Base-by-base conservation (phyloP, 2,113 vertebrate genomes). In the Tetrao urogallus region DNA sequence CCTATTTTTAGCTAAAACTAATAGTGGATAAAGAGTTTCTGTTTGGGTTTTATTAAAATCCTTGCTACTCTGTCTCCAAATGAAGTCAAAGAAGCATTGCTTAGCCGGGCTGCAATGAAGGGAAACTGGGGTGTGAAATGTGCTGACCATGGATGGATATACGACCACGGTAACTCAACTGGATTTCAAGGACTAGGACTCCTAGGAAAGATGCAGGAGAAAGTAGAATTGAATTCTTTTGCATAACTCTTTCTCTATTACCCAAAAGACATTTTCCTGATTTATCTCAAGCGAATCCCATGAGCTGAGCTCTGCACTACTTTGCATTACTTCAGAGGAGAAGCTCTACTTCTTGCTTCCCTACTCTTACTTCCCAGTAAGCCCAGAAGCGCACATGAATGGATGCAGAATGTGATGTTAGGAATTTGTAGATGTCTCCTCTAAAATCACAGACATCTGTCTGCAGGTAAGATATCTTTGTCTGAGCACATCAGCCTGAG, bases 1-100 rank as follows among this genome's bases (percentile, higher is more conserved):
- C 71, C 92, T 96, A 90, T 94, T 95, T 94, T 96, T 95, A 94
- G 78, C 81, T 87, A 74, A 73, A 93, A 79, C 77, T 90, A 56
- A 78, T 87, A 93, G 90, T 90, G 83, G 88, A 75, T 92, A 54
- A 93, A 92, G 77, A 78, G 63, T 90, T 96, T 84, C 57, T 94
- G 48, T 92, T 82, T 87, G 90, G 80, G 72, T 93, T 94, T 90
- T 89, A 69, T 84, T 82, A 79, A 92, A 93, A 28, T 6, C 40
- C 24, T 82, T 54, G 54, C 70, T 82, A 87, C 48, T 24, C 54
- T 15, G 11, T 36, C 77, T 86, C 76, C 3, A 3, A 69, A 54
- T 45, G 9, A 80, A 81, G 83, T 82, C 43, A 72, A 25, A 45
- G 36, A 17, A 1, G 1, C 32, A 30, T 40, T 82, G 77, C 81